These are phyloP conservation scores for Coenonympha arcania DNA, from an alignment of 2,888 invertebrate species.

Conservation along the genomic window DNA sequence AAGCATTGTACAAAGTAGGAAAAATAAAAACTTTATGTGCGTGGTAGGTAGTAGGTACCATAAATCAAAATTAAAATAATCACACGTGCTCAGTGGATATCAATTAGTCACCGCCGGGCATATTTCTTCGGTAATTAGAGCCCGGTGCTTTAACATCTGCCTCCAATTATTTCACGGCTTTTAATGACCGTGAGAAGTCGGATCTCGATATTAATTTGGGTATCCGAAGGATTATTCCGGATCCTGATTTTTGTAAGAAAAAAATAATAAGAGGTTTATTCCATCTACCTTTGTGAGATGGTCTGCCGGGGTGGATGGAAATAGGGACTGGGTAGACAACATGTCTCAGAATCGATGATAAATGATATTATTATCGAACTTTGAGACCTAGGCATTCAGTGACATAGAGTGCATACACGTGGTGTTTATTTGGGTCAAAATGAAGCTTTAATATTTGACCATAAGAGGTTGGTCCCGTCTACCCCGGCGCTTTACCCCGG, in stretches of 20 bases:
- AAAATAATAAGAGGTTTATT: not conserved
- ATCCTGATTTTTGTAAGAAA: not conserved
- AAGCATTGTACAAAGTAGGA: not conserved
- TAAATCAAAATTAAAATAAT: slow-evolving; percentile 35
- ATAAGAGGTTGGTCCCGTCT: too few relatives aligned
- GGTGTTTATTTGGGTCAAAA: too few relatives aligned
- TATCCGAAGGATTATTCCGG: slow-evolving; percentile 22
- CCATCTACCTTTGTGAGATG: not conserved
- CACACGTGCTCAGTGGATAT: slow-evolving; percentile 36
- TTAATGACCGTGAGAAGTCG: slow-evolving; percentile 38
- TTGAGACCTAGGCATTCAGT: too few relatives aligned
- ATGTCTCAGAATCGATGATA: too few relatives aligned
- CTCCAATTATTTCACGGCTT: slow-evolving; percentile 34
- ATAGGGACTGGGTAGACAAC: too few relatives aligned
- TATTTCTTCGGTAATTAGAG: slow-evolving; percentile 39
- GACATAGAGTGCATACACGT: too few relatives aligned
- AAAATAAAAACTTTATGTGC: slow-evolving; percentile 1
- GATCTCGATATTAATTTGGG: slow-evolving; percentile 30
- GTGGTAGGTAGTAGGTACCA: too few relatives aligned
- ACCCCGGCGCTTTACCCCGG: too few relatives aligned
- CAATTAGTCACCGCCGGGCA: slow-evolving; percentile 34
- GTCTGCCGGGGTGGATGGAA: too few relatives aligned
- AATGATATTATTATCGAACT: too few relatives aligned
- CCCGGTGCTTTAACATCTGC: slow-evolving; percentile 37
- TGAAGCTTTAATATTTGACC: too few relatives aligned